Percentiles rank a stretch among this genome's conserved stretches.
phyloP scores from a whole-genome alignment of 2,888 invertebrate genomes.

The Dendrolimus houi region DNA sequence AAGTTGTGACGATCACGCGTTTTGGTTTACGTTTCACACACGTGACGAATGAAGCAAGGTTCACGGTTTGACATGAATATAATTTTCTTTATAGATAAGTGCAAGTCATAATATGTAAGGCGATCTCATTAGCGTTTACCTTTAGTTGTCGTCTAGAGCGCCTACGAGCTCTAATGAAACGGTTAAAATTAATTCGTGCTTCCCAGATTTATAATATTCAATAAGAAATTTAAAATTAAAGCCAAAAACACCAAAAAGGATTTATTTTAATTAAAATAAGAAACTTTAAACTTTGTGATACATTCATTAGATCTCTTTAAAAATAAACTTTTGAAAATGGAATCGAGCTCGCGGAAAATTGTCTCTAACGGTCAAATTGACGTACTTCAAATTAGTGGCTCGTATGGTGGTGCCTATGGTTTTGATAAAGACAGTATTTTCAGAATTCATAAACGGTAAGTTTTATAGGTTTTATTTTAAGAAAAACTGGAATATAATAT shows the following conservation, averaged over 20 bases:
- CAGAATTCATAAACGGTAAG: slow-evolving; percentile 46
- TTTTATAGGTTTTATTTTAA: slow-evolving; percentile 5
- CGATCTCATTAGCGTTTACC: slow-evolving; percentile 30
- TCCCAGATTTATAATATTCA: too few relatives aligned
- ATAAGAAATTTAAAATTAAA: background rate
- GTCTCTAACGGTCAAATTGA: slow-evolving; percentile 50
- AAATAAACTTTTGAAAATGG: slow-evolving; percentile 40
- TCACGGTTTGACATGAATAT: slow-evolving; percentile 18
- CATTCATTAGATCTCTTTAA: background rate
- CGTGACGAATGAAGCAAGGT: slow-evolving; percentile 21
- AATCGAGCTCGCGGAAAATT: slow-evolving; percentile 52
- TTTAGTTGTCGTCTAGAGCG: slow-evolving; percentile 59
- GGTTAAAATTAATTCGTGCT: too few relatives aligned
- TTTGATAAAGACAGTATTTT: slow-evolving; percentile 6
- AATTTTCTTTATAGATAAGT: slow-evolving; percentile 25
- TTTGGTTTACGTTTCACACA: slow-evolving; percentile 16
- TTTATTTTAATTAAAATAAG: background rate
- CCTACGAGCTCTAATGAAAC: slow-evolving; percentile 28
- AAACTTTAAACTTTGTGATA: too few relatives aligned
- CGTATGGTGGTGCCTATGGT: slow-evolving; percentile 15
- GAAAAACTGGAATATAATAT: too few relatives aligned
- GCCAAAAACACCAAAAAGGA: background rate
- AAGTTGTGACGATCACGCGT: slow-evolving; percentile 18
- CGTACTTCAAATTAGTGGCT: slow-evolving; percentile 55
- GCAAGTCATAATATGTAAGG: slow-evolving; percentile 20